A percentile compares a stretch with the other conserved stretches of the same genome.
Conservation (phyloP, 2,113 vertebrate genomes). For the Menura novaehollandiae region DNA sequence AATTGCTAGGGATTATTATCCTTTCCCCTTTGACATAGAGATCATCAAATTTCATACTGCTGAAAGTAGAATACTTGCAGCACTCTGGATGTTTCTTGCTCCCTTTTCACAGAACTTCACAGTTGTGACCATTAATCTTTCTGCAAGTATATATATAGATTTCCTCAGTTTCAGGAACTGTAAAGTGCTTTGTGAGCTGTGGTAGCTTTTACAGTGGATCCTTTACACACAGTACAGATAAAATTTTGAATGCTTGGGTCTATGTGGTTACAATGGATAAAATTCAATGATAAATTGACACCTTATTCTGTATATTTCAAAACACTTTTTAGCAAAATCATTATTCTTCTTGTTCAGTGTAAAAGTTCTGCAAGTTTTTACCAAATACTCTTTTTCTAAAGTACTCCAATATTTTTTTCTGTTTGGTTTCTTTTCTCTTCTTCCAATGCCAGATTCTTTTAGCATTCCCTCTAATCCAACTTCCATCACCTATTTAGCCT, state of each 20-base stretch:
- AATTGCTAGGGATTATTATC: background rate
- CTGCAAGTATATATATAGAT: background rate
- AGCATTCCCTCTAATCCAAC: background rate
- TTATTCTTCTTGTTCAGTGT: background rate
- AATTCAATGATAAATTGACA: background rate
- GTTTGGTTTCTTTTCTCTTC: background rate
- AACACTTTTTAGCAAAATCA: background rate
- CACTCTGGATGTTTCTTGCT: background rate
- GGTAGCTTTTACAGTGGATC: background rate
- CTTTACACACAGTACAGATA: background rate
- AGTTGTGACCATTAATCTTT: background rate
- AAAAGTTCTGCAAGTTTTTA: background rate
- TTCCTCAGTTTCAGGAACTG: background rate
- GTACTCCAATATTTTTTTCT: background rate
- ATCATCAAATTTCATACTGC: background rate
- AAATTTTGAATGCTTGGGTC: background rate
- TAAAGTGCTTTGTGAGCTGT: background rate
- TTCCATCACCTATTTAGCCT: background rate
- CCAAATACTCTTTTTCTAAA: background rate
- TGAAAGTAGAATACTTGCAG: background rate
- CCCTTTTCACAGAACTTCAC: background rate
- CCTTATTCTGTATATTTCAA: background rate
- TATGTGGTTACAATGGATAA: background rate
- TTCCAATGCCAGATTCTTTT: background rate
- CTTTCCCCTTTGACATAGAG: background rate